Evolutionary conservation across 2,888 invertebrate genomes (phyloP).

Genomic region (Alloplasta piceator): DNA sequence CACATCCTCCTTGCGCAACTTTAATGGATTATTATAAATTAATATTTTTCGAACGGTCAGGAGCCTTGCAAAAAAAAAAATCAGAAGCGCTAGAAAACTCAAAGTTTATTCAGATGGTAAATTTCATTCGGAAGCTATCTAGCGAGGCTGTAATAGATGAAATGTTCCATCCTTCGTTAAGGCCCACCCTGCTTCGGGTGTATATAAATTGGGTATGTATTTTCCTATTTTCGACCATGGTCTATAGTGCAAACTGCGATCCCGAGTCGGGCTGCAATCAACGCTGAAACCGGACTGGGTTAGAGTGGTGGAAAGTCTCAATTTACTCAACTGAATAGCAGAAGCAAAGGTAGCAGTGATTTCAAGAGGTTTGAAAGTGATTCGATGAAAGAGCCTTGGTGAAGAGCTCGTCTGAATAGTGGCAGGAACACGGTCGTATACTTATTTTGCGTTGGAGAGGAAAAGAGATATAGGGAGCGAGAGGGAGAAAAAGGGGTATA

Average conservation of each 20-base stretch:
- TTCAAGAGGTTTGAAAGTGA: slow-evolving; percentile 19
- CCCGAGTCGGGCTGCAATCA: slow-evolving; percentile 49
- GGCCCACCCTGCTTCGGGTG: background rate
- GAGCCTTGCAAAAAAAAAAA: too few relatives aligned
- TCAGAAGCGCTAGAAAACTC: too few relatives aligned
- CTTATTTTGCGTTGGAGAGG: background rate
- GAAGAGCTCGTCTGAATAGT: slow-evolving; percentile 21
- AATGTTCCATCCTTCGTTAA: too few relatives aligned
- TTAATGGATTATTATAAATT: too few relatives aligned
- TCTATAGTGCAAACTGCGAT: slow-evolving; percentile 41
- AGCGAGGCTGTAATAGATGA: background rate
- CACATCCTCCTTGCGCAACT: too few relatives aligned
- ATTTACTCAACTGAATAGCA: slow-evolving; percentile 53
- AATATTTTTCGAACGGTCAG: too few relatives aligned
- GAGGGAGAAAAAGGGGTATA: background rate
- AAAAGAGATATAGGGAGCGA: slow-evolving; percentile 1
- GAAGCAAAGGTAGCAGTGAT: slow-evolving; percentile 18
- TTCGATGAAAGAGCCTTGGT: slow-evolving; percentile 35
- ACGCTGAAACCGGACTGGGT: slow-evolving; percentile 36
- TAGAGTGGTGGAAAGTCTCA: slow-evolving; percentile 38
- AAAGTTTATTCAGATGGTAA: too few relatives aligned
- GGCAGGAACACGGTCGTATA: slow-evolving; percentile 21
- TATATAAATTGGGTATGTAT: slow-evolving; percentile 26
- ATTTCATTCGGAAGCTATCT: background rate
- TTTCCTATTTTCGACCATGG: slow-evolving; percentile 24